phyloP scores from a whole-genome alignment of 2,797 vertebrate genomes.

The Picus viridis region DNA sequence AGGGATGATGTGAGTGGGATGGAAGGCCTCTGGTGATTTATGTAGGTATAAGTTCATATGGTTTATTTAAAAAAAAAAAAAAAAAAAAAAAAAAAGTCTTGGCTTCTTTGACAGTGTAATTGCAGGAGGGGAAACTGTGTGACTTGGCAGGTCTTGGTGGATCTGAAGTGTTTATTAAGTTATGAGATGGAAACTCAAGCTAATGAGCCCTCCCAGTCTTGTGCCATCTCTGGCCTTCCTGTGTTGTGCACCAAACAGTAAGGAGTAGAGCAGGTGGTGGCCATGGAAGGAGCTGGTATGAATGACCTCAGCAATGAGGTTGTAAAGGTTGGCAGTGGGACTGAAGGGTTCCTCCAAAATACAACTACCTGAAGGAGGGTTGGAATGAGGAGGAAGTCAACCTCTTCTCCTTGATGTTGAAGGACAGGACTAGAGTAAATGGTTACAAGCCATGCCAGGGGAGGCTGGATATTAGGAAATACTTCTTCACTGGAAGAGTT shows the following conservation, averaged over 20 bases:
- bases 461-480: no score
- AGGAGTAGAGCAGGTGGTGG: neutral
- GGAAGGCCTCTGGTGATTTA: neutral
- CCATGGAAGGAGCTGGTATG: neutral
- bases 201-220: neutral
- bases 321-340: neutral
- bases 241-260: rapidly evolving
- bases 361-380: neutral
- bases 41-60: neutral
- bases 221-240: neutral
- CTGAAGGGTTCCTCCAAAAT: neutral
- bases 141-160: neutral
- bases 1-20: neutral
- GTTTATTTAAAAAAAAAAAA: neutral
- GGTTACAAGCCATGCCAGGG: no score
- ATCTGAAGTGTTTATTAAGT: neutral
- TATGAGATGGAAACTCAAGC: neutral
- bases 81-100: neutral
- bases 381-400: no score
- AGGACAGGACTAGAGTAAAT: no score
- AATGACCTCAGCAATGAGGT: neutral
- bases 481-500: no score
- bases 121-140: neutral
- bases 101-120: neutral
- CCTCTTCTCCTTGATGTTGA: no score